Evolutionary conservation across 2,113 vertebrate genomes (phyloP), one percentile per base, ranked within the genome.

Genomic region (Nothoprocta perdicaria): DNA sequence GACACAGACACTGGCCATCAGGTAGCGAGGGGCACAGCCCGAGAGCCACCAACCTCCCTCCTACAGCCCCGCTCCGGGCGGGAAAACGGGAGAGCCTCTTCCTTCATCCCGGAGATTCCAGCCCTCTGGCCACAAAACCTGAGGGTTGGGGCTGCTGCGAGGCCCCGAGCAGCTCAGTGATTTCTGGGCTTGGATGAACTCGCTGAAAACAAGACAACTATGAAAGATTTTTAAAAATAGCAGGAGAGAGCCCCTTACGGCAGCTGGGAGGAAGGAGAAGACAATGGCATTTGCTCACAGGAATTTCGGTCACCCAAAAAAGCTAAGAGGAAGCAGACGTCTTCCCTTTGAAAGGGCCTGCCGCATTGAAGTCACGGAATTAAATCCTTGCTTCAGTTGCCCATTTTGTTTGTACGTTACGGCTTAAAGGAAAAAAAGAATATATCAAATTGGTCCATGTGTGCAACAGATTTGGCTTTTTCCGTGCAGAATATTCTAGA

Each of bases 251-350:
- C 46, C 76, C 80, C 92, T 72, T 5, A 29, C 16, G 92, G 58
- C 94, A 95, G 95, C 84, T 91, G 94, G 84, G 65, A 96, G 83
- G 82, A 96, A 93, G 94, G 41, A 76, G 10, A 74, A 95, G 79
- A 92, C 88, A 84, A 81, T 96, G 95, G 50, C 89, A 92, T 78
- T 61, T 83, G 79, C 78, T 88, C 55, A 41, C 43, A 94, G 86
- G 84, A 41, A 85, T 93, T 79, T 80, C 27, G 92, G 45, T 77
- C 88, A 84, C 88, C 92, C 94, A 74, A 89, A 38, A 95, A 88
- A 46, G 84, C 84, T 90, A 75, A 91, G 81, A 93, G 89, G 92
- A 92, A 89, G 75, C 92, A 95, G 85, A 86, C 58, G 24, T 53
- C 57, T 93, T 89, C 80, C 80, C 81, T 93, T 89, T 78, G 86